phyloP scores from a whole-genome alignment of 2,797 vertebrate species.

The Galago senegalensis region DNA sequence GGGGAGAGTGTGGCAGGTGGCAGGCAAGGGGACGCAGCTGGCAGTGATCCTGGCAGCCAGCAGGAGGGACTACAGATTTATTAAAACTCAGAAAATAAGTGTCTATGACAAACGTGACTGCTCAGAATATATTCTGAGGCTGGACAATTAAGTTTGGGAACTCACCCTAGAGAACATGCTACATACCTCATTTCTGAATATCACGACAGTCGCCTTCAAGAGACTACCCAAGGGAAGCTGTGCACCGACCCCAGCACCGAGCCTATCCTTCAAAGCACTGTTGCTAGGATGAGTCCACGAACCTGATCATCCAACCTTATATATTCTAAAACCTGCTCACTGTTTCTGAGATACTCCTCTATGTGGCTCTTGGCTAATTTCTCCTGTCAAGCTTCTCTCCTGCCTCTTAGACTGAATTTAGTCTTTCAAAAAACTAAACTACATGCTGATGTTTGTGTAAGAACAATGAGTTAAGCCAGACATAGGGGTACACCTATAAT shows the following conservation, averaged over 20 bases:
- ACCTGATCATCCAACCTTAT: too few species aligned
- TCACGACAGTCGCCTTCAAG: too few species aligned
- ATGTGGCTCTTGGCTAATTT: not conserved
- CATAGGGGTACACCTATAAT: not conserved
- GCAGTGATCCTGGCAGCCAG: not conserved
- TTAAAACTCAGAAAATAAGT: not conserved
- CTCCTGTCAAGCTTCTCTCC: not conserved
- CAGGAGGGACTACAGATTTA: not conserved
- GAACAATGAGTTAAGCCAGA: not conserved
- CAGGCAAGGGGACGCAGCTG: fast-evolving
- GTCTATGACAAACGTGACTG: not conserved
- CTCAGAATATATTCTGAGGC: not conserved
- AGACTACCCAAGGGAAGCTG: too few species aligned
- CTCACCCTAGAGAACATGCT: too few species aligned
- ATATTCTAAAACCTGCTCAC: not conserved
- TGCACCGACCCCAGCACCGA: too few species aligned
- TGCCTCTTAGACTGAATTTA: not conserved
- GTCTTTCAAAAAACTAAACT: not conserved
- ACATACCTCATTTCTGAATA: too few species aligned
- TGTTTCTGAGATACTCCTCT: not conserved
- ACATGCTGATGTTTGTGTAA: not conserved
- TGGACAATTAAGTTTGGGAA: too few species aligned
- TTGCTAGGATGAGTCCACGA: too few species aligned
- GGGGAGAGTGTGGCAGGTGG: too few species aligned
- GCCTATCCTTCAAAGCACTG: too few species aligned